phyloP scores from a whole-genome alignment of 1,140 invertebrate species.

The Galendromus occidentalis region DNA sequence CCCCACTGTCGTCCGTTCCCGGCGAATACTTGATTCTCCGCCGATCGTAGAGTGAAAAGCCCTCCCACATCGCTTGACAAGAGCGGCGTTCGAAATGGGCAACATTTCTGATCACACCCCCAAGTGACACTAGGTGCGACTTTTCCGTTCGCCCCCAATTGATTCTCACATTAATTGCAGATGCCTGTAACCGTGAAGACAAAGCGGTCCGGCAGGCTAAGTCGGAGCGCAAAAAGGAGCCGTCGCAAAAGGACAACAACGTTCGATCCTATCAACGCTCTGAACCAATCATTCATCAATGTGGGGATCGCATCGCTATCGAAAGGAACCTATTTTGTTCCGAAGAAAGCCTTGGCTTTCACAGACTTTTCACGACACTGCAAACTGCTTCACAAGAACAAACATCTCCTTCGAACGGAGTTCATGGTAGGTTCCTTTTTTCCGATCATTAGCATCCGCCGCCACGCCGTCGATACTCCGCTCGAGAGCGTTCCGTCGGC shows the following conservation, averaged over 20 bases:
- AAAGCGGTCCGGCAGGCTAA: neutral
- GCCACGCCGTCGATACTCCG: too few species aligned
- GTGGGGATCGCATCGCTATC: conserved; percentile 3
- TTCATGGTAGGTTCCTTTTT: neutral
- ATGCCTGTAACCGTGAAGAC: neutral
- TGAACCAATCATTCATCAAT: conserved; percentile 12
- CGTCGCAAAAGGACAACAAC: neutral
- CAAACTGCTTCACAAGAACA: conserved; percentile 10
- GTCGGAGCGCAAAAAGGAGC: conserved; percentile 9
- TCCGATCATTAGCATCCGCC: too few species aligned
- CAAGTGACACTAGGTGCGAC: too few species aligned
- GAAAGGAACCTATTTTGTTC: conserved; percentile 4
- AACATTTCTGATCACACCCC: too few species aligned
- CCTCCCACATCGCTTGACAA: too few species aligned
- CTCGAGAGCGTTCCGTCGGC: too few species aligned
- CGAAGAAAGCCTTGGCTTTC: conserved; percentile 3
- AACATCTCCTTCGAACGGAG: conserved; percentile 8
- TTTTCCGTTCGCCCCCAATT: too few species aligned
- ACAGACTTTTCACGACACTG: conserved; percentile 1
- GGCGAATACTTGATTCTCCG: too few species aligned
- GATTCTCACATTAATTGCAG: too few species aligned
- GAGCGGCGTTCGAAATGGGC: too few species aligned
- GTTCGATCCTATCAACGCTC: conserved; percentile 5
- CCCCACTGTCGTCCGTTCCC: too few species aligned
- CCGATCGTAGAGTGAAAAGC: too few species aligned